Conservation (phyloP, 1,140 invertebrate species). For the Cydia amplana region DNA sequence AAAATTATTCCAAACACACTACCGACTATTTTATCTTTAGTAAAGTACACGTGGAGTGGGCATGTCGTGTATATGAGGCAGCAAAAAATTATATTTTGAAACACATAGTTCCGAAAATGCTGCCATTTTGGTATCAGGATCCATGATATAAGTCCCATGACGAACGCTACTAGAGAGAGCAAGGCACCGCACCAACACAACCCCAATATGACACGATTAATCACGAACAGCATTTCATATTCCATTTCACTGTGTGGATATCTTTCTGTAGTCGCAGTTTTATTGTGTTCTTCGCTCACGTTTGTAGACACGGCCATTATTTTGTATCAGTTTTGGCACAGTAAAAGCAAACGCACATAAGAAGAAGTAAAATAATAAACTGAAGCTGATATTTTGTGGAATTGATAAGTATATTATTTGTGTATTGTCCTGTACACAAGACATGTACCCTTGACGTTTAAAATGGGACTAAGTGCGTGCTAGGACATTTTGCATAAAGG, state of each 20-base stretch:
- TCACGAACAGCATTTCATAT: neutral
- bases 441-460: neutral
- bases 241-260: neutral
- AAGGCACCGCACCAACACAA: neutral
- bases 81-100: slow-evolving; percentile 20
- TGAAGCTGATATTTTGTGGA: neutral
- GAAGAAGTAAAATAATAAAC: too few relatives aligned
- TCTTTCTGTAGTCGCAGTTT: neutral
- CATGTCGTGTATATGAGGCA: neutral
- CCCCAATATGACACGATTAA: neutral
- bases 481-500: too few relatives aligned
- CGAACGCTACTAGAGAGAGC: neutral
- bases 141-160: slow-evolving; percentile 9
- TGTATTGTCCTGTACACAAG: neutral
- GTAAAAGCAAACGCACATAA: neutral
- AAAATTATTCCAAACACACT: neutral
- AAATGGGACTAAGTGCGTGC: neutral
- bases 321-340: slow-evolving; percentile 3
- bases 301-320: neutral
- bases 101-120: slow-evolving; percentile 18
- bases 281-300: neutral
- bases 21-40: neutral
- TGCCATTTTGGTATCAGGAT: neutral
- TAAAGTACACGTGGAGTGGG: slow-evolving; percentile 15
- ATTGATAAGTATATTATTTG: neutral